Evolutionary conservation across 2,797 vertebrate genomes (phyloP), one percentile per base, ranked within the genome.

Genomic region (Furcifer pardalis): DNA sequence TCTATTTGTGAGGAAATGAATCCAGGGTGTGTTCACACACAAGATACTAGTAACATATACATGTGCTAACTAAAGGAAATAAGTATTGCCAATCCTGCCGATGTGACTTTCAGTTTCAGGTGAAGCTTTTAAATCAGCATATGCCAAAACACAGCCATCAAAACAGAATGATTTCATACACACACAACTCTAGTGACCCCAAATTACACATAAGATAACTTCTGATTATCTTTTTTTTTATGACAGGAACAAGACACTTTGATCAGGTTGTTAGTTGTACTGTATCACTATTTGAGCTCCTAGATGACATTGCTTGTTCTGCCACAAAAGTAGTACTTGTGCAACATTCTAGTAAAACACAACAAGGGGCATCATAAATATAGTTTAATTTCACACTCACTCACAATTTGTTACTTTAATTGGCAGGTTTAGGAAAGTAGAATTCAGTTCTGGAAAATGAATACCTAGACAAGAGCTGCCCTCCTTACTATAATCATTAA

Each of bases 11-110:
- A 2, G 59, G 63, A 77, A 84, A 56, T 82, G 17, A 85, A 77
- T 81, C 23, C 35, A 27, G 62, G 12, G 6, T 0, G 84, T 77
- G 88, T 81, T 40, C 77, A 52, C 5, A 37, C 68, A 65, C 68
- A 84, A 32, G 35, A 49, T 79, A 77, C 44, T 73, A 81, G 62
- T 42, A 80, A 56, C 17, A 30, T 19, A 71, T 76, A 79, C 7
- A 15, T 65, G n/a, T 81, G 72, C 73, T n/a, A 56, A 21, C 74
- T 40, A 56, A 56, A 84, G 23, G 0, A 82, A 0, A 37, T 23
- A 27, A 49, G 88, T 87, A 92, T 62, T 86, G 89, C 85, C 79
- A 90, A 84, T 88, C 44, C 87, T 91, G 89, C 88, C 85, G 82
- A 78, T 87, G 0, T 0, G 30, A 85, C 80, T 68, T 66, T 62